Evolutionary conservation across 2,888 invertebrate genomes (phyloP).

Genomic region (Dynastes maya): DNA sequence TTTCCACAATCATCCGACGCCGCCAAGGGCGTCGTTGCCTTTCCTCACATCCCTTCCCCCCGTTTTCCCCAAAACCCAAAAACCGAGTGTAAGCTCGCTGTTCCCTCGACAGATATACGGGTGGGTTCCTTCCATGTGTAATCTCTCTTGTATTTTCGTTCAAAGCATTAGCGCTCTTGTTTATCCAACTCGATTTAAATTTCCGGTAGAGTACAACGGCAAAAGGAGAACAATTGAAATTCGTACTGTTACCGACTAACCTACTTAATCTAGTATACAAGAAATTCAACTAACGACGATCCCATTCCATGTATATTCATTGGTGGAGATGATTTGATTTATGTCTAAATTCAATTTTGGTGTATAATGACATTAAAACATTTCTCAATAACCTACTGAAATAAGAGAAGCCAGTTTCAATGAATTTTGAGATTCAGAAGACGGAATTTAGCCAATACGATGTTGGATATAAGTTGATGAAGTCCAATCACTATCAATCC

Average conservation of each 20-base stretch:
- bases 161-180: constrained; percentile 10
- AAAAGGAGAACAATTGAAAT: background rate
- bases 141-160: constrained; percentile 10
- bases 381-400: too few relatives aligned
- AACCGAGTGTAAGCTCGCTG: too few relatives aligned
- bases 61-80: too few relatives aligned
- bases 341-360: too few relatives aligned
- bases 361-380: too few relatives aligned
- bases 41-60: too few relatives aligned
- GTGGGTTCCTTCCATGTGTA: background rate
- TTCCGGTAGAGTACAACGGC: background rate
- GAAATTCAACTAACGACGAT: background rate
- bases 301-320: background rate
- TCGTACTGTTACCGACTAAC: background rate
- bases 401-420: too few relatives aligned
- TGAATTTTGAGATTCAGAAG: background rate
- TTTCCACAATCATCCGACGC: too few relatives aligned
- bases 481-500: too few relatives aligned
- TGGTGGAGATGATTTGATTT: background rate
- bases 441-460: background rate
- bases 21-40: too few relatives aligned
- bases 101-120: background rate
- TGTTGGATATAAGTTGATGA: too few relatives aligned
- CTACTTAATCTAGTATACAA: background rate
- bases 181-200: constrained; percentile 1